A percentile compares a stretch with the other conserved stretches of the same genome.
Conservation (phyloP, 35 echinoderm and acorn worm species). For the Acanthaster planci region DNA sequence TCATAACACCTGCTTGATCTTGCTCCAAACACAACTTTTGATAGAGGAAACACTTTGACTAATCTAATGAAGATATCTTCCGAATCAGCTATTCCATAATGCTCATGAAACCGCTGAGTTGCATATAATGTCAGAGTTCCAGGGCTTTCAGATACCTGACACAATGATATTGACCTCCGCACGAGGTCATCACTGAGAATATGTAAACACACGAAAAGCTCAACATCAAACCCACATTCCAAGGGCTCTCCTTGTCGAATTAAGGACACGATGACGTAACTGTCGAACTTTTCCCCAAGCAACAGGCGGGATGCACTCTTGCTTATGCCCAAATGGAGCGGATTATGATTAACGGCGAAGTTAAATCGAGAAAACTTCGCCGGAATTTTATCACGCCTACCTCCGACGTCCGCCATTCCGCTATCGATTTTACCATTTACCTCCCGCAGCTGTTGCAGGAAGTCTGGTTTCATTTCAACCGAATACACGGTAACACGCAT, state of each 20-base stretch:
- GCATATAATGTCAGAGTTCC: slow-evolving; percentile 71
- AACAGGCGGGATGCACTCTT: slow-evolving; percentile 76
- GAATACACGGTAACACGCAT: no score
- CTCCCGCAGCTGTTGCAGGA: no score
- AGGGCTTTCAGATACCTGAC: slow-evolving; percentile 69
- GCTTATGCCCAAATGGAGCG: slow-evolving; percentile 83
- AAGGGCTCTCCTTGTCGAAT: slow-evolving; percentile 53
- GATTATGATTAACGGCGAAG: slow-evolving; percentile 82
- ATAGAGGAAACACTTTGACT: slow-evolving; percentile 89
- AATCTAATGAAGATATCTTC: slow-evolving; percentile 84
- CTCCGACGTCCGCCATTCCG: slow-evolving; percentile 14
- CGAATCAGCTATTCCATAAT: slow-evolving; percentile 80
- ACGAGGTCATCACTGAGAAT: slow-evolving; percentile 84
- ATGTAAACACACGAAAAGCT: slow-evolving; percentile 89
- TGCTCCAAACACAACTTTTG: slow-evolving; percentile 96
- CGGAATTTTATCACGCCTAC: neutral
- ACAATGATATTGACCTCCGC: slow-evolving; percentile 66
- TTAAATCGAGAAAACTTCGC: slow-evolving; percentile 93
- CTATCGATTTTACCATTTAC: no score
- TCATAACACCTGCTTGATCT: slow-evolving; percentile 82
- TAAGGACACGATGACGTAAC: slow-evolving; percentile 78
- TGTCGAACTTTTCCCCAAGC: slow-evolving; percentile 79
- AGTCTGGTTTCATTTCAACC: no score
- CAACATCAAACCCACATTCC: slow-evolving; percentile 45
- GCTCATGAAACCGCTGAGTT: slow-evolving; percentile 79